phyloP scores from a whole-genome alignment of 2,797 vertebrate genomes.

The Carapus acus region DNA sequence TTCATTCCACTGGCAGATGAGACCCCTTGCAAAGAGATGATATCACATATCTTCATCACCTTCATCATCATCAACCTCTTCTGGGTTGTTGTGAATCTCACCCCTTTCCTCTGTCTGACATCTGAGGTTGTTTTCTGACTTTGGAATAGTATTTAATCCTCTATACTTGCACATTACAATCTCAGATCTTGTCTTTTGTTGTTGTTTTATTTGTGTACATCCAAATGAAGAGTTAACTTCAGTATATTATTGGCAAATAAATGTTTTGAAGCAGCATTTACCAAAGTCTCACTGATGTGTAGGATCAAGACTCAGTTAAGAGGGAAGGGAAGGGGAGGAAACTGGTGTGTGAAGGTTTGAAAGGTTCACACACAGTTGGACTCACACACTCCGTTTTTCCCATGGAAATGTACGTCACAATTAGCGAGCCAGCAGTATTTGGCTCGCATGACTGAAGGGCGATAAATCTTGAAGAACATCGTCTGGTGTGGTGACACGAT shows the following conservation, averaged over 20 bases:
- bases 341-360: too few species aligned
- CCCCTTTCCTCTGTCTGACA: slow-evolving; percentile 42
- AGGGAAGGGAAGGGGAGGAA: too few species aligned
- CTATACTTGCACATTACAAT: slow-evolving; percentile 48
- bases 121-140: slow-evolving; percentile 46
- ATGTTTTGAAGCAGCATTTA: slow-evolving; percentile 76
- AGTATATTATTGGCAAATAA: slow-evolving; percentile 68
- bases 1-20: slow-evolving; percentile 28
- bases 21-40: slow-evolving; percentile 17
- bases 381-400: too few species aligned
- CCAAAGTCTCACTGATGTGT: slow-evolving; percentile 16
- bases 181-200: slow-evolving; percentile 51
- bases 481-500: too few species aligned
- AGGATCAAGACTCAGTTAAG: too few species aligned
- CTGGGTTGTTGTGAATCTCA: slow-evolving; percentile 42
- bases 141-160: slow-evolving; percentile 42
- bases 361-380: too few species aligned
- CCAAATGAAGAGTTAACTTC: slow-evolving; percentile 57
- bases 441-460: too few species aligned
- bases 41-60: too few species aligned
- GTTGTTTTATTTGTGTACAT: slow-evolving; percentile 46
- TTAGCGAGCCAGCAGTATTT: too few species aligned
- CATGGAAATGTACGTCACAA: too few species aligned
- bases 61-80: too few species aligned
- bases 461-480: too few species aligned